These are phyloP conservation scores for Pangasianodon hypophthalmus DNA, from an alignment of 2,113 vertebrate species.

Conservation along the genomic window DNA sequence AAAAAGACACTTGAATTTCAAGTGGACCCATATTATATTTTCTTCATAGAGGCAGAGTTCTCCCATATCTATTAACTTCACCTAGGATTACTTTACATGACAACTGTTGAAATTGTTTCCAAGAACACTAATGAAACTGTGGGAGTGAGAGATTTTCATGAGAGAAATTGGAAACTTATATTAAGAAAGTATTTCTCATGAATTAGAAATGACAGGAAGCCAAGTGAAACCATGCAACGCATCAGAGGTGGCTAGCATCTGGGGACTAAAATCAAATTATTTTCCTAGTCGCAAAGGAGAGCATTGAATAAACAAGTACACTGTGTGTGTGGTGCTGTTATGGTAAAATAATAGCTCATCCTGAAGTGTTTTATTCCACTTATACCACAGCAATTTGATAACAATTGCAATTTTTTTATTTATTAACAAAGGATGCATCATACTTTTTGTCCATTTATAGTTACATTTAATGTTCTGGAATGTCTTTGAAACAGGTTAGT, in stretches of 20 bases:
- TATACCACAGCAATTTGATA: not conserved
- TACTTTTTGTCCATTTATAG: not conserved
- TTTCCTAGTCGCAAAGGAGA: not conserved
- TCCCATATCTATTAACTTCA: not conserved
- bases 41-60: not conserved
- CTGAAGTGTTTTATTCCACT: not conserved
- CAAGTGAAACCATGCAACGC: not conserved
- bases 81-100: not conserved
- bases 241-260: not conserved
- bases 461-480: not conserved
- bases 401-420: not conserved
- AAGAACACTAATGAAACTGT: not conserved
- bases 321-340: not conserved
- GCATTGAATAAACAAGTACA: not conserved
- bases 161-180: not conserved
- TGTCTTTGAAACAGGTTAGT: not conserved
- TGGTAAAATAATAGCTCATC: not conserved
- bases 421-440: not conserved
- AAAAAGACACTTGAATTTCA: not conserved
- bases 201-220: constrained; percentile 1
- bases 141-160: not conserved
- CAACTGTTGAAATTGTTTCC: not conserved
- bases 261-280: not conserved
- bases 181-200: not conserved
- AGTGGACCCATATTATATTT: not conserved